A percentile compares a stretch with the other conserved stretches of the same genome.
Conservation (phyloP, 2,797 vertebrate genomes). For the Apogon hyalosoma region DNA sequence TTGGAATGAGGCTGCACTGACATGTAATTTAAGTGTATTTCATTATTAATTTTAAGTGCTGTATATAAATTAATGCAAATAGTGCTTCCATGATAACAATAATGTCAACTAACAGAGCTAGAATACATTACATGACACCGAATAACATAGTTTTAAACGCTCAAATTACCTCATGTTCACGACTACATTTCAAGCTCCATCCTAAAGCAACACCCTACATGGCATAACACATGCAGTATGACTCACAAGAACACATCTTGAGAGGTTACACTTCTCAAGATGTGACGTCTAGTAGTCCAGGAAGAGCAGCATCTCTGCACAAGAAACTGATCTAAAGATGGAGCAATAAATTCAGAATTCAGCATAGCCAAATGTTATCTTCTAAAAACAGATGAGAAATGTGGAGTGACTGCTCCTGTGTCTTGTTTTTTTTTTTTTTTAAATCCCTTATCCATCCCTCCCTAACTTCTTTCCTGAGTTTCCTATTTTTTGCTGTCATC, state of each 20-base stretch:
- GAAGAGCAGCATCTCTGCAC: neutral
- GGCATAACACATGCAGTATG: constrained; percentile 1
- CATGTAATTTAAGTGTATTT: neutral
- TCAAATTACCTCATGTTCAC: neutral
- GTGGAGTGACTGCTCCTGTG: neutral
- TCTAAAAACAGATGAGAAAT: constrained; percentile 20
- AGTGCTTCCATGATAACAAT: neutral
- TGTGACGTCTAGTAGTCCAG: constrained; percentile 11
- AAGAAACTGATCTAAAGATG: constrained; percentile 27
- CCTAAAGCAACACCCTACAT: neutral
- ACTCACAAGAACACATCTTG: constrained; percentile 17
- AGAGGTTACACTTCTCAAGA: constrained; percentile 2
- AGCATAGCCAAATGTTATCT: constrained; percentile 24
- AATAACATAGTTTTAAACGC: neutral
- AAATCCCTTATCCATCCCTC: neutral
- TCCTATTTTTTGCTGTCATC: constrained; percentile 41
- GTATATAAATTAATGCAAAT: neutral
- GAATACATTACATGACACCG: neutral
- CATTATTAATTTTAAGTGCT: neutral
- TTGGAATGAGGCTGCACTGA: neutral
- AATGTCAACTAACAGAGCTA: neutral
- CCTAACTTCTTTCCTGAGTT: constrained; percentile 13
- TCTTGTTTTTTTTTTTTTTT: neutral
- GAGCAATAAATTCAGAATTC: constrained; percentile 14
- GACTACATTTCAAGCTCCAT: neutral